Conservation (phyloP, 2,888 invertebrate species). For the Sturmia bella region DNA sequence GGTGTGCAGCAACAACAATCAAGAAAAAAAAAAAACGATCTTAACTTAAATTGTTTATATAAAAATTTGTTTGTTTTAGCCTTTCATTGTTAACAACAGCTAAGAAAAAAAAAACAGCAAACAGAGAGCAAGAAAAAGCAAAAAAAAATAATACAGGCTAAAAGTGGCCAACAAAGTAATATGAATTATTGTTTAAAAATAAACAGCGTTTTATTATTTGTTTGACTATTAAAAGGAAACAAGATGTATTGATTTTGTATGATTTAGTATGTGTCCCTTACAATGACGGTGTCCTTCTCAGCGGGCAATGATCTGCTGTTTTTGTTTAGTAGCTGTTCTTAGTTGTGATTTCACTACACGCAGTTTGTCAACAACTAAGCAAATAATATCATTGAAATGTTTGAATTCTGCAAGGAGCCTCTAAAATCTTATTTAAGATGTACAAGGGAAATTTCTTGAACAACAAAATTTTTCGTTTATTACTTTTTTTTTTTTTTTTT, state of each 20-base stretch:
- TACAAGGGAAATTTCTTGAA: conserved; percentile 26
- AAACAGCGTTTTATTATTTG: conserved; percentile 65
- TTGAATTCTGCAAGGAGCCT: conserved; percentile 32
- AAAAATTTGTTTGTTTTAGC: conserved; percentile 59
- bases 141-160: neutral
- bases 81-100: conserved; percentile 33
- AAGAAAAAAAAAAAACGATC: conserved; percentile 24
- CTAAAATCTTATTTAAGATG: conserved; percentile 39
- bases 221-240: conserved; percentile 54
- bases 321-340: conserved; percentile 41
- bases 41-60: conserved; percentile 60
- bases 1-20: too few species aligned
- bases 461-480: too few species aligned
- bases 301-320: conserved; percentile 59
- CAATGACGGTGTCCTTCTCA: conserved; percentile 62
- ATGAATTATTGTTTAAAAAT: conserved; percentile 63
- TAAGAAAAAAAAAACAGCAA: neutral
- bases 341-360: conserved; percentile 21
- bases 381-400: conserved; percentile 52
- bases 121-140: neutral
- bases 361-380: conserved; percentile 64
- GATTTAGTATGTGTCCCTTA: conserved; percentile 58
- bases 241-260: conserved; percentile 40
- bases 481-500: too few species aligned
- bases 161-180: conserved; percentile 32